These are phyloP conservation scores for Ditula angustiorana DNA, from an alignment of 2,888 invertebrate species.

Conservation along the genomic window DNA sequence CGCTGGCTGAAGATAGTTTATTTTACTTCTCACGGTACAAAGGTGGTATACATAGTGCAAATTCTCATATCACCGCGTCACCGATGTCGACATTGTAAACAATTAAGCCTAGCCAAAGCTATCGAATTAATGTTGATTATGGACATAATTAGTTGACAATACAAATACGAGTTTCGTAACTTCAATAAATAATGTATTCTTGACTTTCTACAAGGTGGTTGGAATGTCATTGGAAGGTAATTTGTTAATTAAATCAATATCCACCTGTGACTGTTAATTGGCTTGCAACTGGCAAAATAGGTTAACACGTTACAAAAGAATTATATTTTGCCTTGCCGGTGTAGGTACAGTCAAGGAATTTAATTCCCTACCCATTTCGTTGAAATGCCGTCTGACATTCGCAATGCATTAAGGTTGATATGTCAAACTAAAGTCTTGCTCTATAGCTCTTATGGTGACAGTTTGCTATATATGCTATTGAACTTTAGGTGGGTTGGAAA, in stretches of 20 bases:
- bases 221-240: slow-evolving; percentile 14
- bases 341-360: too few species aligned
- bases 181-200: not conserved
- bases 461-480: too few species aligned
- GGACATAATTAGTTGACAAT: slow-evolving; percentile 20
- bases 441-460: too few species aligned
- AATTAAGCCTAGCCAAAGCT: slow-evolving; percentile 3
- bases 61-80: not conserved
- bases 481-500: too few species aligned
- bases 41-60: too few species aligned
- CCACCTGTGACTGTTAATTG: not conserved
- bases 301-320: not conserved
- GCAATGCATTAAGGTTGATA: too few species aligned
- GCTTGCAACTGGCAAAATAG: not conserved
- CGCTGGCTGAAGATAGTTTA: too few species aligned
- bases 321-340: not conserved
- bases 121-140: not conserved
- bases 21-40: too few species aligned
- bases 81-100: slow-evolving; percentile 16
- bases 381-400: too few species aligned
- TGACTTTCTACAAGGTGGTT: not conserved
- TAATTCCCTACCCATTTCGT: too few species aligned
- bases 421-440: too few species aligned
- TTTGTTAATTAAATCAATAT: slow-evolving; percentile 2
- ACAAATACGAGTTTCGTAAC: slow-evolving; percentile 17